These are phyloP conservation scores for Hippocampus abdominalis DNA, from an alignment of 2,113 vertebrate genomes.

Conservation along the genomic window DNA sequence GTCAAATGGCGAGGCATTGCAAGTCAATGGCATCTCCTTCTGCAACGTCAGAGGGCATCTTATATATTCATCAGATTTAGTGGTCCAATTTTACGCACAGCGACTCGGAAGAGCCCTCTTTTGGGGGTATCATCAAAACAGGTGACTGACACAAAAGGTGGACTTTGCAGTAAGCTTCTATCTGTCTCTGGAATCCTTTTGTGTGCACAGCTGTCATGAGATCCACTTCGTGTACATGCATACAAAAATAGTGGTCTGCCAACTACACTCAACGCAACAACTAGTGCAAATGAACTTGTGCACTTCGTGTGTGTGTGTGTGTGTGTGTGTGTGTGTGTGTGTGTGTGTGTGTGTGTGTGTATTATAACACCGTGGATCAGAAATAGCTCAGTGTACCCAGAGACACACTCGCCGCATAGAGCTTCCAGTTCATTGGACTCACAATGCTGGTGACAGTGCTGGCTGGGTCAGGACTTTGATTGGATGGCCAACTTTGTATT, in stretches of 20 bases:
- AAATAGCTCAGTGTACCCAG: constrained; percentile 68
- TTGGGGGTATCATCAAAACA: constrained; percentile 16
- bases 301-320: too few species aligned
- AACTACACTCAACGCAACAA: constrained; percentile 6
- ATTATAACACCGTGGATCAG: constrained; percentile 60
- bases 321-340: too few species aligned
- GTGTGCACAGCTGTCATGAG: constrained; percentile 11
- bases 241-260: constrained; percentile 27
- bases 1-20: constrained; percentile 2
- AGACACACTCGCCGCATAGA: constrained; percentile 45
- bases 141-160: constrained; percentile 6
- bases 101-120: constrained; percentile 22
- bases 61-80: constrained; percentile 25
- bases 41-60: constrained; percentile 27
- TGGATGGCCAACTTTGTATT: constrained; percentile 11
- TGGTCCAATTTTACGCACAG: background rate
- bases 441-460: constrained; percentile 1
- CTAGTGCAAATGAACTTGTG: constrained; percentile 11
- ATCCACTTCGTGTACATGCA: constrained; percentile 6
- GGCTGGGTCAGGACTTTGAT: background rate
- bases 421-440: background rate
- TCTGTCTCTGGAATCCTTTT: constrained; percentile 13
- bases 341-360: constrained; percentile 38
- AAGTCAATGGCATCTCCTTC: constrained; percentile 15
- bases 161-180: constrained; percentile 18